Evolutionary conservation across 2,797 vertebrate species (phyloP), one percentile per base, ranked within the genome.

Genomic region (Lagocephalus sceleratus): DNA sequence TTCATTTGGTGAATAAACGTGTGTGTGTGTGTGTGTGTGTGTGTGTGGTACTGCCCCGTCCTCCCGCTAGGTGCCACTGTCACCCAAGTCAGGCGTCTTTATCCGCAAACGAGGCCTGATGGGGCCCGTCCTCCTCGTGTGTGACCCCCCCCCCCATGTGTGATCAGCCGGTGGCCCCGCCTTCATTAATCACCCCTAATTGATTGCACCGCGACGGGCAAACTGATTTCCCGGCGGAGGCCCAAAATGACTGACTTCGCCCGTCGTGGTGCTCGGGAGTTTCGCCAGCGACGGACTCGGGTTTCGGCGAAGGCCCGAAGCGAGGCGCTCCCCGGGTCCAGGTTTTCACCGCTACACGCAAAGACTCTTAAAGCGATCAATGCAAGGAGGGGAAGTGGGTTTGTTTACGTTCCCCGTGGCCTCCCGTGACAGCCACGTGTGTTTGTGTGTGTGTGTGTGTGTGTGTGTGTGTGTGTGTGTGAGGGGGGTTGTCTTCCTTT

Each of bases 381-480:
- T 63, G 61, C 45, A 21, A 7, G 51, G 20, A n/a, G 25, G 62
- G 47, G 56, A 53, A 48, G 55, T 51, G 40, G 41, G 46, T 63
- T 65, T 8, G 39, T 76, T 71, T 66, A 42, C 47, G 42, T 57
- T 47, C 47, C 59, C 35, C 0, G 49, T 71, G 79, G 66, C 61
- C 66, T 73, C 59, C 68, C 29, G 17, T 55, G 66, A 62, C 66
- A 76, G 71, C 63, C 23, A n/a, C 61, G 65, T 60, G 50, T 45
- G 41, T 60, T 19, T 2, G 16, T 55, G 66, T 6, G 23, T 61
- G 65, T 60, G 50, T 45, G 41, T 60, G 20, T 2, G 16, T 55
- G 66, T 6, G 23, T 47, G 53, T 73, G 29, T 51, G 17, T 6
- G 7, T 12, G 41, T 21, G 19, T 54, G 16, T 2, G 7, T 3